phyloP scores from a whole-genome alignment of 2,113 vertebrate genomes.

The Cyphomyrus discorhynchus region DNA sequence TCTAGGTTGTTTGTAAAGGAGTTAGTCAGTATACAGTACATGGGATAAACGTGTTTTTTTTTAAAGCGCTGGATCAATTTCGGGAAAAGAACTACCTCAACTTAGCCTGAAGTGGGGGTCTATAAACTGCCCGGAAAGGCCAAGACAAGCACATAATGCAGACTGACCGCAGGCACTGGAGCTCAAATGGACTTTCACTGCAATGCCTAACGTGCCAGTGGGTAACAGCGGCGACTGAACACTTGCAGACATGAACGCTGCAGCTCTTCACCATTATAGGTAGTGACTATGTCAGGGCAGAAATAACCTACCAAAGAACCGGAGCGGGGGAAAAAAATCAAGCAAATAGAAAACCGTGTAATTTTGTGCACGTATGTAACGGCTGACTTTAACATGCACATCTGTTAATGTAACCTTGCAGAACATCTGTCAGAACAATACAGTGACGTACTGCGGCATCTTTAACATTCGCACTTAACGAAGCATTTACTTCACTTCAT shows the following conservation, averaged over 20 bases:
- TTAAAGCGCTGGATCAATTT: background rate
- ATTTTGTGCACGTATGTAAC: background rate
- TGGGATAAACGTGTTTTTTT: background rate
- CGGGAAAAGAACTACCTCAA: background rate
- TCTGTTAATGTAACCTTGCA: background rate
- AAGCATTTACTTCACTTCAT: background rate
- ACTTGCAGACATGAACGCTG: background rate
- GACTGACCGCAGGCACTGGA: background rate
- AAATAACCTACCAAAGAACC: background rate
- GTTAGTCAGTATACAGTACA: background rate
- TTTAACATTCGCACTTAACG: background rate
- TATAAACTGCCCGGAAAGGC: background rate
- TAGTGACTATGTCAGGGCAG: background rate
- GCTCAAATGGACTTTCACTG: background rate
- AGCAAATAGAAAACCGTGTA: background rate
- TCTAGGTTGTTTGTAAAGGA: background rate
- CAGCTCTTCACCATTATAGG: background rate
- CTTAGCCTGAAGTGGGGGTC: background rate
- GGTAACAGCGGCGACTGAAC: background rate
- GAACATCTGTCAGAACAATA: slow-evolving; percentile 7
- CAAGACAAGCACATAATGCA: background rate
- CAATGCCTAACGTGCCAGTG: background rate
- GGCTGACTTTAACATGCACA: background rate
- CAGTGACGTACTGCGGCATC: background rate
- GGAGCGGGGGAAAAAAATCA: background rate